phyloP scores from a whole-genome alignment of 2,797 vertebrate species.

The Thamnophis elegans region DNA sequence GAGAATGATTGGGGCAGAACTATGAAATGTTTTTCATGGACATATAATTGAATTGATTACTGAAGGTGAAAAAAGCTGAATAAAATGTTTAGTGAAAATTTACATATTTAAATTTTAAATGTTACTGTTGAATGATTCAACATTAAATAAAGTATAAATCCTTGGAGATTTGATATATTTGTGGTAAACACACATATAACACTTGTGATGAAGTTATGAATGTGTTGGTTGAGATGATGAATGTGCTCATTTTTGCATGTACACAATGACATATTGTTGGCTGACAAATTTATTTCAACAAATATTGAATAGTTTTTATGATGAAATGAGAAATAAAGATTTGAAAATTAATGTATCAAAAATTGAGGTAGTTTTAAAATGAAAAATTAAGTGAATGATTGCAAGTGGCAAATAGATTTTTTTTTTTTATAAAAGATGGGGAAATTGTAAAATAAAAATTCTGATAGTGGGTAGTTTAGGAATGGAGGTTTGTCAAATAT shows the following conservation, averaged over 20 bases:
- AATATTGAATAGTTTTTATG: background rate
- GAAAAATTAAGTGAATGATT: background rate
- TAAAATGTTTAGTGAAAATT: background rate
- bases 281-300: background rate
- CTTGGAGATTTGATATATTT: background rate
- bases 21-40: background rate
- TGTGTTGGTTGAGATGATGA: background rate
- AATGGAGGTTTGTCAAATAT: background rate
- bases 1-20: background rate
- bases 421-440: background rate
- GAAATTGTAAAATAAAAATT: background rate
- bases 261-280: background rate
- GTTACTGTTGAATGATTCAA: background rate
- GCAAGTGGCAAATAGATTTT: background rate
- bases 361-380: background rate
- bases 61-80: background rate
- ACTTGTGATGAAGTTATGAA: background rate
- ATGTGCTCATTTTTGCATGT: background rate
- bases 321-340: background rate
- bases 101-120: background rate
- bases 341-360: background rate
- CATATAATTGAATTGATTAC: background rate
- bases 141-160: background rate
- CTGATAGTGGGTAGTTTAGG: background rate
- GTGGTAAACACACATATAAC: too few relatives aligned